phyloP scores from a whole-genome alignment of 2,888 invertebrate species.

The Eustalomyia histrio region DNA sequence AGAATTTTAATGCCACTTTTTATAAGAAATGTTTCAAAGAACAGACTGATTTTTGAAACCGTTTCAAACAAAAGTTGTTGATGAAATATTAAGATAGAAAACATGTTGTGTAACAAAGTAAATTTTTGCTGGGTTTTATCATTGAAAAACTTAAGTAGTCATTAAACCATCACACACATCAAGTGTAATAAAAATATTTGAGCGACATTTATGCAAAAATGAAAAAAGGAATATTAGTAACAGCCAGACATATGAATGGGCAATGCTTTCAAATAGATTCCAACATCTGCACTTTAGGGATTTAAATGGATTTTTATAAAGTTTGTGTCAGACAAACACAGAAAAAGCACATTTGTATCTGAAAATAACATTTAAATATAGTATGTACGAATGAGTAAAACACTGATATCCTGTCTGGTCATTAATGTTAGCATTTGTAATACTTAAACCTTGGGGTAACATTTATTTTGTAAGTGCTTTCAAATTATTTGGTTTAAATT shows the following conservation, averaged over 20 bases:
- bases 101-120: too few relatives aligned
- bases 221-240: conserved; percentile 2
- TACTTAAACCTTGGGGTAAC: background rate
- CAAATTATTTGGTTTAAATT: background rate
- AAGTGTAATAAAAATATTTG: conserved; percentile 75
- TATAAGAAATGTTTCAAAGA: too few relatives aligned
- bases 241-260: conserved; percentile 12
- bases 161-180: conserved; percentile 55
- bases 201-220: conserved; percentile 70
- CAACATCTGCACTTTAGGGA: conserved; percentile 55
- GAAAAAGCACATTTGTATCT: too few relatives aligned
- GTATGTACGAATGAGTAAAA: too few relatives aligned
- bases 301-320: conserved; percentile 44
- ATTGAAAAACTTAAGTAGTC: conserved; percentile 48
- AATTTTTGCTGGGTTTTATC: conserved; percentile 5
- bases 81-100: too few relatives aligned
- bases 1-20: too few relatives aligned
- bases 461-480: background rate
- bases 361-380: too few relatives aligned
- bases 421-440: conserved; percentile 36
- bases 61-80: too few relatives aligned
- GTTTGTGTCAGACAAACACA: background rate
- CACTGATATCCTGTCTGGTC: conserved; percentile 39
- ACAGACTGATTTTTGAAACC: too few relatives aligned
- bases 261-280: conserved; percentile 44